Evolutionary conservation across 2,113 vertebrate genomes (phyloP).

Genomic region (Lamprologus tigripictilis): DNA sequence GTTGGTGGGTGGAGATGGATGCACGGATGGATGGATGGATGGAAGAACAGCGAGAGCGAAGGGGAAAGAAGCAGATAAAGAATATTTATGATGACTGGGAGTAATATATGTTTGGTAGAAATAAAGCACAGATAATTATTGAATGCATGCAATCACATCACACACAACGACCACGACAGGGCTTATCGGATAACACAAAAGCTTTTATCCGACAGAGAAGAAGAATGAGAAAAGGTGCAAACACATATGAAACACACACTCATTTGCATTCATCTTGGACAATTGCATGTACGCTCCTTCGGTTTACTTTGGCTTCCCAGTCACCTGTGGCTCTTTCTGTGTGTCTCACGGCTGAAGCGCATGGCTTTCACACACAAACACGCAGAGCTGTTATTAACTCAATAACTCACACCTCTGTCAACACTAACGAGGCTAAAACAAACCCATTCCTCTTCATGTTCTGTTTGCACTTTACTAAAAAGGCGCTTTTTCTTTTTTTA

Average conservation of each 20-base stretch:
- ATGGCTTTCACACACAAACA: neutral
- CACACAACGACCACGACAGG: neutral
- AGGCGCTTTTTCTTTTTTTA: neutral
- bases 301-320: neutral
- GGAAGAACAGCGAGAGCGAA: neutral
- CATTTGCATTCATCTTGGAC: neutral
- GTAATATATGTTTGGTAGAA: constrained; percentile 18
- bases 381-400: constrained; percentile 42
- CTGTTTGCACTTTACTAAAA: constrained; percentile 32
- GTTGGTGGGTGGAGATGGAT: neutral
- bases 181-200: constrained; percentile 6
- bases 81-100: constrained; percentile 54
- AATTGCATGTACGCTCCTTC: neutral
- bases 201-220: neutral
- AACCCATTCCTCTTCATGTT: constrained; percentile 30
- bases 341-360: neutral
- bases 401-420: constrained; percentile 54
- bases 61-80: constrained; percentile 41
- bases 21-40: neutral
- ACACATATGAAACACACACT: neutral
- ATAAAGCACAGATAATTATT: neutral
- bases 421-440: constrained; percentile 33
- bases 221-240: neutral
- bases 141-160: neutral
- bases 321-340: constrained; percentile 16